Evolutionary conservation across 2,888 invertebrate species (phyloP).

Genomic region (Ophonus ardosiacus): DNA sequence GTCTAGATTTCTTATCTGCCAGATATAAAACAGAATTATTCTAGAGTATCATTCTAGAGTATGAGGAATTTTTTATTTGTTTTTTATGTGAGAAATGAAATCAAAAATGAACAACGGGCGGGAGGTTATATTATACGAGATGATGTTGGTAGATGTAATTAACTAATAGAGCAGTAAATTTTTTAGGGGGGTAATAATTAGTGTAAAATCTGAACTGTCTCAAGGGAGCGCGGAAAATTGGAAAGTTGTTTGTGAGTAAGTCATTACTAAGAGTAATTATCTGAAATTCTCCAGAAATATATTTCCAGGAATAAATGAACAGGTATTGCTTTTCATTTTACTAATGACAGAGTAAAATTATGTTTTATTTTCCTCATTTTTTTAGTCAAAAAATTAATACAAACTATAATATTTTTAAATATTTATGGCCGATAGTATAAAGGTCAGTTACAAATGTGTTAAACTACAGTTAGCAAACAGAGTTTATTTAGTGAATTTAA

Average conservation of each 20-base stretch:
- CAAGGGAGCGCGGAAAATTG: neutral
- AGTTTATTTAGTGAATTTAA: too few species aligned
- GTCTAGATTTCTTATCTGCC: slow-evolving; percentile 39
- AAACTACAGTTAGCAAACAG: too few species aligned
- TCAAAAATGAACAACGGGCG: neutral
- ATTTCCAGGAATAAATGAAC: too few species aligned
- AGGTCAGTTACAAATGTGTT: too few species aligned
- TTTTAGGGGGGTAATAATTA: neutral
- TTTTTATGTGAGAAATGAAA: slow-evolving; percentile 15
- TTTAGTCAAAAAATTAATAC: too few species aligned
- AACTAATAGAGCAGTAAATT: slow-evolving; percentile 39
- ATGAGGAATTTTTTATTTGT: slow-evolving; percentile 28
- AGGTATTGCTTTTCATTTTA: too few species aligned
- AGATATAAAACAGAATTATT: slow-evolving; percentile 31
- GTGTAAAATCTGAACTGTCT: neutral
- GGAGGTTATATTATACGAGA: neutral
- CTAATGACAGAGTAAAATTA: too few species aligned
- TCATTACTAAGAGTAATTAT: too few species aligned
- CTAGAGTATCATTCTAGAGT: slow-evolving; percentile 41
- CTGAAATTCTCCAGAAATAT: too few species aligned
- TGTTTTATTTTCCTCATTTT: too few species aligned
- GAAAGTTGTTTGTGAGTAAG: neutral
- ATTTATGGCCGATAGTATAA: too few species aligned
- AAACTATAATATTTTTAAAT: too few species aligned
- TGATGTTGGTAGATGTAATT: neutral